Conservation (phyloP, 2,797 vertebrate species). For the Coranthus polyacanthus region DNA sequence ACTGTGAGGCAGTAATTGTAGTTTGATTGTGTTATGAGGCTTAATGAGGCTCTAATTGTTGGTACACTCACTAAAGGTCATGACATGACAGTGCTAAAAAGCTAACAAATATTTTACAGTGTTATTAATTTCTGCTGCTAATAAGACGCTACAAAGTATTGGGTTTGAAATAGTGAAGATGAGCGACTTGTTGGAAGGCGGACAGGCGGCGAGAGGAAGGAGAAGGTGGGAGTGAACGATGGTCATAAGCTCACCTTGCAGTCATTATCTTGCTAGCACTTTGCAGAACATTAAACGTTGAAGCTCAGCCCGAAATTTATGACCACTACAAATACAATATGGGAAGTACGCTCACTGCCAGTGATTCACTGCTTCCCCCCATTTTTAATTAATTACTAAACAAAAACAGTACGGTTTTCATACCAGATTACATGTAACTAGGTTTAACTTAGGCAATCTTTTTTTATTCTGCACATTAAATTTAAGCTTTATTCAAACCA, state of each 20-base stretch:
- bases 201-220: constrained; percentile 17
- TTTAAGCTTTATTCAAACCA: neutral
- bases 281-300: constrained; percentile 47
- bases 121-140: constrained; percentile 19
- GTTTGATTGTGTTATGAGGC: constrained; percentile 4
- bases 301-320: constrained; percentile 59
- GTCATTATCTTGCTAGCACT: constrained; percentile 52
- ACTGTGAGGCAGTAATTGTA: too few relatives aligned
- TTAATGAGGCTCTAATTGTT: constrained; percentile 8
- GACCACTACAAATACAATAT: constrained; percentile 45
- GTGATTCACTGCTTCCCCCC: constrained; percentile 14
- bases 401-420: too few relatives aligned
- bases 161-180: constrained; percentile 24
- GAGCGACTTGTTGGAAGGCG: constrained; percentile 17
- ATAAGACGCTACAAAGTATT: constrained; percentile 13
- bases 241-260: constrained; percentile 36
- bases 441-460: neutral
- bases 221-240: constrained; percentile 34
- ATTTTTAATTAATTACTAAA: constrained; percentile 3
- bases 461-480: constrained; percentile 2
- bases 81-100: constrained; percentile 9
- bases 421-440: too few relatives aligned
- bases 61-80: constrained; percentile 1
- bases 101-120: constrained; percentile 26
- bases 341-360: constrained; percentile 40